Percentiles rank a stretch among this genome's conserved stretches.
phyloP scores from a whole-genome alignment of 2,113 vertebrate species.

The Forbesichthys agassizii region DNA sequence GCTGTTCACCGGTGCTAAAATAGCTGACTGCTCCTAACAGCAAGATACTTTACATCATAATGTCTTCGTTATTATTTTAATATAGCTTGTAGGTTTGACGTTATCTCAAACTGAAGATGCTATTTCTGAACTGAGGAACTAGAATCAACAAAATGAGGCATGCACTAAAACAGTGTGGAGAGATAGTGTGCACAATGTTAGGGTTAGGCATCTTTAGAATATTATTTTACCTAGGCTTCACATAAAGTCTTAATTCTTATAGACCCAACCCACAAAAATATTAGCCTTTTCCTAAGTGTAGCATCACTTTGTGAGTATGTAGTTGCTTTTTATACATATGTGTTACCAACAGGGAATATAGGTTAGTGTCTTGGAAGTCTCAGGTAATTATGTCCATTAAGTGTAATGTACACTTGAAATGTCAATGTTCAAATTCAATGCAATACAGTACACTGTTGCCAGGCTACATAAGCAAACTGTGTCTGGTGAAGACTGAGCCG shows the following conservation, averaged over 20 bases:
- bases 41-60: conserved; percentile 8
- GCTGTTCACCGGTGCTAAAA: conserved; percentile 28
- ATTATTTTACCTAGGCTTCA: conserved; percentile 7
- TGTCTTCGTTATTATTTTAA: conserved; percentile 20
- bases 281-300: conserved; percentile 25
- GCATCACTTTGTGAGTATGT: neutral
- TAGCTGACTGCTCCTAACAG: conserved; percentile 10
- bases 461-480: conserved; percentile 8
- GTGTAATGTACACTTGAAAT: conserved; percentile 23
- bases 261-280: conserved; percentile 11
- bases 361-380: conserved; percentile 47
- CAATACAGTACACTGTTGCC: conserved; percentile 39
- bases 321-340: conserved; percentile 25
- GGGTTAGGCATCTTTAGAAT: conserved; percentile 19
- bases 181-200: conserved; percentile 34
- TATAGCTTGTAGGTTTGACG: conserved; percentile 4
- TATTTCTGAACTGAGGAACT: conserved; percentile 4
- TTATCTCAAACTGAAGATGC: conserved; percentile 3
- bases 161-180: conserved; percentile 9
- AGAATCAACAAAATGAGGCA: conserved; percentile 29
- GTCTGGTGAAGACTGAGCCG: conserved; percentile 7
- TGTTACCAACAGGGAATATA: conserved; percentile 32
- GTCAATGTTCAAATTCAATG: conserved; percentile 29
- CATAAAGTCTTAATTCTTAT: conserved; percentile 12
- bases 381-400: conserved; percentile 59